Base-by-base conservation (phyloP, 2,797 vertebrate species). In the Taenioides sp. region DNA sequence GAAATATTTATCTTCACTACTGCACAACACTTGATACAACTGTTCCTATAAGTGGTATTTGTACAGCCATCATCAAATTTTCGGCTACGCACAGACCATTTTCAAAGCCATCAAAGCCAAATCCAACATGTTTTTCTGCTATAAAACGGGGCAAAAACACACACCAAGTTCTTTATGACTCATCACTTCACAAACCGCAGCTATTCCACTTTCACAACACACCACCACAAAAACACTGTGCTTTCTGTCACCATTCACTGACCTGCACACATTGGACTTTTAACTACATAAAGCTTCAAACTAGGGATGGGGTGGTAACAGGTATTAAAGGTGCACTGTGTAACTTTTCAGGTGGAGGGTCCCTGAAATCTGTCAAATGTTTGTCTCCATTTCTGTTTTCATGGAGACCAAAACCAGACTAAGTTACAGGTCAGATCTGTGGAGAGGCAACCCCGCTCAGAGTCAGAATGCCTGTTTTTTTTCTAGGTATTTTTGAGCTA, bases 141-240 rank as follows among this genome's bases (percentile, higher is more conserved):
- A 67, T 52, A 34, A 85, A 63, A 70, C 22, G 52, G 34, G 77
- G 65, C 78, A 80, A 83, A 82, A 84, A 17, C 57, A 63, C 74
- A 79, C 79, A 88, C 73, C 67, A 31, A 82, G 73, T 74, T 76
- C 85, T 73, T 77, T 80, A 70, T 93, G 90, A 92, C 76, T 94
- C 91, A 93, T 87, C 72, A 34, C 77, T 83, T 88, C 62, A 71
- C 73, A 52, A 75, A 87, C 91, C 90, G 73, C 89, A 89, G 72
- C 83, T 80, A 88, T 91, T 89, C 87, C 81, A 92, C 92, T 93
- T 93, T 93, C 91, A 92, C 89, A 91, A 91, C 63, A 81, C 84
- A 71, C 23, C n/a, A 52, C 86, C 84, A 71, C 89, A 82, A 79
- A 85, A 85, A 83, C 67, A 63, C 31, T 28, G 65, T 5, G 37